Conservation (phyloP, 1,140 invertebrate genomes). For the Aphaenogaster ashmeadi region DNA sequence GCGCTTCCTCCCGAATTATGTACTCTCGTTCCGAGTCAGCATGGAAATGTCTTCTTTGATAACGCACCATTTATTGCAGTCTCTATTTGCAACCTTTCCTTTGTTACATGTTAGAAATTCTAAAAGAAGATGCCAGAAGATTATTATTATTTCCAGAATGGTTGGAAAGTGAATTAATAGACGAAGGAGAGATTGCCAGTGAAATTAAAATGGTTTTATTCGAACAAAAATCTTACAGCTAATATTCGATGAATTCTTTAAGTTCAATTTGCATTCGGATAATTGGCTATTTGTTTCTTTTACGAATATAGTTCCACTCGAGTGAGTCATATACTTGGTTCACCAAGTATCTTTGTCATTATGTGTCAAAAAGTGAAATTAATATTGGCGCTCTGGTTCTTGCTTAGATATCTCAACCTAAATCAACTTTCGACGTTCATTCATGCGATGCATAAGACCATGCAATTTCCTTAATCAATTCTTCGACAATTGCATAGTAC, state of each 20-base stretch:
- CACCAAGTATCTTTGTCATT: not conserved
- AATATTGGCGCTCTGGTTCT: not conserved
- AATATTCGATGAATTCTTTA: not conserved
- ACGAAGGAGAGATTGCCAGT: not conserved
- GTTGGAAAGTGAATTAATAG: not conserved
- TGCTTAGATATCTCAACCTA: not conserved
- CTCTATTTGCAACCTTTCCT: not conserved
- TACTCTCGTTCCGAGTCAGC: not conserved
- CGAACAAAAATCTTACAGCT: not conserved
- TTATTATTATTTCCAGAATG: not conserved
- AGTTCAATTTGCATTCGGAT: not conserved
- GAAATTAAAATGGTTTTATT: not conserved
- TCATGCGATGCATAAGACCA: conserved; percentile 8
- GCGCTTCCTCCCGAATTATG: conserved; percentile 40
- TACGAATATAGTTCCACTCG: not conserved
- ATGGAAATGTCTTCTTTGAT: not conserved
- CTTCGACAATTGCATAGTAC: conserved; percentile 33
- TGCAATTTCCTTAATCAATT: conserved; percentile 55
- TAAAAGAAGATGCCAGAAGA: not conserved
- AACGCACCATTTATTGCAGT: not conserved
- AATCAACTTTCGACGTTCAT: conserved; percentile 6
- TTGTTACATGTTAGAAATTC: not conserved
- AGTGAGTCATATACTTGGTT: not conserved
- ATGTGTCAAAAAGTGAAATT: conserved; percentile 28
- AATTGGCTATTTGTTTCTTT: not conserved